These are phyloP conservation scores for Xiphophorus couchianus DNA, from an alignment of 2,113 vertebrate species.

Conservation along the genomic window DNA sequence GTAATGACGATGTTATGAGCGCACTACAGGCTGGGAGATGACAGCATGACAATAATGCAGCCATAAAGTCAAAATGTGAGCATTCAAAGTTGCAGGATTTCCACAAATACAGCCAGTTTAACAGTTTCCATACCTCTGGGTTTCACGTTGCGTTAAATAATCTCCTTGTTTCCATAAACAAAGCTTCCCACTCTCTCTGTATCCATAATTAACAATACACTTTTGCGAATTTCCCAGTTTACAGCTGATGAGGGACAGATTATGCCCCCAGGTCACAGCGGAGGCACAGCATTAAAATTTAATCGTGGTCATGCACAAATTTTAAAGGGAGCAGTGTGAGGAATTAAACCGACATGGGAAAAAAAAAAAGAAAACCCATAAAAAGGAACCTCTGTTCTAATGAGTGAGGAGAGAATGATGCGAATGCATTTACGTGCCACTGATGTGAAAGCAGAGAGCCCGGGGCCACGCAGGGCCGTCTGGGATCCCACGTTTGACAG, in stretches of 20 bases:
- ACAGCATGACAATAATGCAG: conserved; percentile 5
- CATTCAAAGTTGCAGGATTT: conserved; percentile 7
- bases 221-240: conserved; percentile 61
- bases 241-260: conserved; percentile 49
- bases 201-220: conserved; percentile 56
- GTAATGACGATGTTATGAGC: too few relatives aligned
- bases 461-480: conserved; percentile 47
- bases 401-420: conserved; percentile 64
- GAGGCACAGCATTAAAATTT: conserved; percentile 63
- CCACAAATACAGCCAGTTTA: neutral
- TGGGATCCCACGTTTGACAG: conserved; percentile 51
- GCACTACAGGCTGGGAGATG: conserved; percentile 4
- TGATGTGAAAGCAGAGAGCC: conserved; percentile 54
- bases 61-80: conserved; percentile 10
- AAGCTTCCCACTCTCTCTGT: conserved; percentile 24
- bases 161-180: conserved; percentile 21
- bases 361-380: conserved; percentile 18
- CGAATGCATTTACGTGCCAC: conserved; percentile 53
- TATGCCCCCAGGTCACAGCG: conserved; percentile 60
- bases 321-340: conserved; percentile 51
- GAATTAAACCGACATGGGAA: conserved; percentile 54
- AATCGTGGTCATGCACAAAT: conserved; percentile 62
- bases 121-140: neutral
- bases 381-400: conserved; percentile 47
- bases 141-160: neutral